Evolutionary conservation across 2,888 invertebrate species (phyloP).

Genomic region (Oasisia sp.): DNA sequence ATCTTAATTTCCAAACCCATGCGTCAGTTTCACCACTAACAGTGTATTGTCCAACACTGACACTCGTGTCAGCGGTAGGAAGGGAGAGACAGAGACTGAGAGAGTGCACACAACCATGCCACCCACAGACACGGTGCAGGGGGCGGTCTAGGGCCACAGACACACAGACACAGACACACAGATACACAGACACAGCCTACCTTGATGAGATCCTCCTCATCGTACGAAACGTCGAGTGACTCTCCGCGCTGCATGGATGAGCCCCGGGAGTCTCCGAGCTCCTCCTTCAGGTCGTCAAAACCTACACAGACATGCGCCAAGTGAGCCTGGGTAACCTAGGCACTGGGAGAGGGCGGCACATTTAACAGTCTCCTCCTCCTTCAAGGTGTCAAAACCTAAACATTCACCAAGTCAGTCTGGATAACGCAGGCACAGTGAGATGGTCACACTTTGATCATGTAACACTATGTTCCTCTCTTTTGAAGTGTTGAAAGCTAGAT

Average conservation of each 20-base stretch:
- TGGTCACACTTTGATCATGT: too few species aligned
- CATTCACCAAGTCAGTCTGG: neutral
- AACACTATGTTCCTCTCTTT: too few species aligned
- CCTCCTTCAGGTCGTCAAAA: constrained; percentile 75
- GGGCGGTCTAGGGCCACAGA: neutral
- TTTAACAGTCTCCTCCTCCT: constrained; percentile 67
- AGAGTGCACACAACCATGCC: neutral
- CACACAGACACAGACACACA: too few species aligned
- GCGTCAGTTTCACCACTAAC: too few species aligned
- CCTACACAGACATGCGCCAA: constrained; percentile 65
- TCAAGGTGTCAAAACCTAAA: constrained; percentile 75
- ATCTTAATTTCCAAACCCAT: too few species aligned
- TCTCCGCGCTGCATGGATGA: constrained; percentile 77
- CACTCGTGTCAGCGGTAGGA: too few species aligned
- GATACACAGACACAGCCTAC: too few species aligned
- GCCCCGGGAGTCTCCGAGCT: constrained; percentile 74
- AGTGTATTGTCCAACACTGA: too few species aligned
- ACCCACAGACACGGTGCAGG: neutral
- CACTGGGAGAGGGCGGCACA: too few species aligned
- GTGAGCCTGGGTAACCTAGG: neutral
- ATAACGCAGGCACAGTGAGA: neutral
- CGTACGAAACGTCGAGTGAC: constrained; percentile 70
- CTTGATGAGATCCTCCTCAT: constrained; percentile 78
- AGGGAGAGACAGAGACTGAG: neutral
- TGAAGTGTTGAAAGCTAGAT: too few species aligned